Conservation (phyloP, 2,797 vertebrate genomes). For the Hozukius guyotensis region DNA sequence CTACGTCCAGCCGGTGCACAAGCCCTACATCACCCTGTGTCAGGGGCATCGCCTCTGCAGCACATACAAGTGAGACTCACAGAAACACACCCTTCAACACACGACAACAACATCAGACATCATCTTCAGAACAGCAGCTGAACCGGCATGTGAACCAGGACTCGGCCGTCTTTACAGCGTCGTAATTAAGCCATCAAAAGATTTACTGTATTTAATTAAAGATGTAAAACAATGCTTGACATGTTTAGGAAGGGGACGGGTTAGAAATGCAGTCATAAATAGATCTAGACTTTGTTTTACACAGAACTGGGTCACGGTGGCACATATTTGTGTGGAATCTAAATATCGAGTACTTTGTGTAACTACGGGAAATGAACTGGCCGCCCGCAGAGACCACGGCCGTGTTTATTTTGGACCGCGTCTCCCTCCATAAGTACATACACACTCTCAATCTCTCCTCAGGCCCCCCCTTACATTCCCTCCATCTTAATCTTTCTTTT, state of each 20-base stretch:
- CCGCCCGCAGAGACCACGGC: constrained; percentile 66
- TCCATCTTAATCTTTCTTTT: constrained; percentile 34
- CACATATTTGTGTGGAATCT: constrained; percentile 67
- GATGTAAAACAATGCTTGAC: constrained; percentile 33
- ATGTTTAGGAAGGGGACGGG: constrained; percentile 31
- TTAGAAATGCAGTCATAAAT: constrained; percentile 6
- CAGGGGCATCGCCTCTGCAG: constrained; percentile 90
- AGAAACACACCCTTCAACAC: neutral
- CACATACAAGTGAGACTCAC: constrained; percentile 90
- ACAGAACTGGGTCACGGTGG: constrained; percentile 59
- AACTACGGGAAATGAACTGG: constrained; percentile 78
- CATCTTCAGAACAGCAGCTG: neutral
- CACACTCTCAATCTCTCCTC: constrained; percentile 41
- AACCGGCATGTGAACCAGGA: neutral
- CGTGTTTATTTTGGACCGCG: constrained; percentile 77
- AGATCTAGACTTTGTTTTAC: neutral
- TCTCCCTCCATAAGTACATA: constrained; percentile 53
- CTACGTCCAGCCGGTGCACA: constrained; percentile 88
- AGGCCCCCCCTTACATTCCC: constrained; percentile 27
- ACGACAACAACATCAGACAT: neutral
- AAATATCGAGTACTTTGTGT: constrained; percentile 70
- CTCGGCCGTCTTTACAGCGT: neutral
- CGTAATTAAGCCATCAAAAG: neutral
- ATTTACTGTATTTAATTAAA: constrained; percentile 23
- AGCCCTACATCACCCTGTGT: constrained; percentile 93